These are phyloP conservation scores for Hypanus sabinus DNA, from an alignment of 2,113 vertebrate species.

Conservation along the genomic window DNA sequence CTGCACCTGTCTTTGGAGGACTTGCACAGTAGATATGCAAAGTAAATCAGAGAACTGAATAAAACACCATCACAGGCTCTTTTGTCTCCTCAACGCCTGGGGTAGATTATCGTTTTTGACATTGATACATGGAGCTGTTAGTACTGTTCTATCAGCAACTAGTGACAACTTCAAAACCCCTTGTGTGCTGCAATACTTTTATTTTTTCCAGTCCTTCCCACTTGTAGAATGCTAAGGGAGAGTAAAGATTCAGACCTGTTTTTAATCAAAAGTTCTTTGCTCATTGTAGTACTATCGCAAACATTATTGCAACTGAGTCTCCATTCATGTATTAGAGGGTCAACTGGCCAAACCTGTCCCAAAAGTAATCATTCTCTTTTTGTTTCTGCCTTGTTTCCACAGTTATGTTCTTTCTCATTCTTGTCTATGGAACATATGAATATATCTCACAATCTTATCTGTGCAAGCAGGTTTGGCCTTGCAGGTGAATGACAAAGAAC, in stretches of 20 bases:
- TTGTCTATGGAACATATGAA: neutral
- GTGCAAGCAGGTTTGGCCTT: neutral
- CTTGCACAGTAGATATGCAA: constrained; percentile 48
- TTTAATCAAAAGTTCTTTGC: neutral
- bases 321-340: neutral
- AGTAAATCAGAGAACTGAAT: constrained; percentile 45
- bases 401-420: neutral
- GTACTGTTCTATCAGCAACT: constrained; percentile 48
- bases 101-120: constrained; percentile 49
- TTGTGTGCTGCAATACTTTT: constrained; percentile 44
- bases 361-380: constrained; percentile 18
- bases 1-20: constrained; percentile 42
- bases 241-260: neutral
- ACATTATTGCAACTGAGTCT: neutral
- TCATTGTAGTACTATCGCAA: neutral
- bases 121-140: constrained; percentile 51
- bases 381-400: neutral
- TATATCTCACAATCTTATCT: neutral
- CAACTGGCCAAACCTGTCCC: neutral
- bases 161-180: constrained; percentile 45
- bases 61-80: constrained; percentile 40
- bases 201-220: neutral
- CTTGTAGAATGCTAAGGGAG: neutral
- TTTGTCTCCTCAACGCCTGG: constrained; percentile 48
- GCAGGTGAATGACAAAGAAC: neutral